Base-by-base conservation (phyloP, 1,140 invertebrate genomes). In the Megalonaias nervosa region DNA sequence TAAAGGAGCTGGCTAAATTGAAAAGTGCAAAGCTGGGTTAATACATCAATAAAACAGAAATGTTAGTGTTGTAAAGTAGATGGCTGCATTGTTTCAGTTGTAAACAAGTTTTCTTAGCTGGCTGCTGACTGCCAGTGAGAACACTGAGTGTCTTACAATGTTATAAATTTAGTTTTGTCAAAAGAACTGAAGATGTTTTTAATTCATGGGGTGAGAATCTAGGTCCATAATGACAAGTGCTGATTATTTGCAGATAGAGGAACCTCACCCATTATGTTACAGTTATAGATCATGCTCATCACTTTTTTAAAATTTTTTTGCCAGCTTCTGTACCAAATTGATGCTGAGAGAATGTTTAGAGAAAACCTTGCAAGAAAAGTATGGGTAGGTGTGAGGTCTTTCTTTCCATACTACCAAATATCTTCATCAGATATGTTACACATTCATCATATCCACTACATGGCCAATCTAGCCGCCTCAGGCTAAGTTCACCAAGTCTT, bases 341-440 rank as follows among this genome's bases (percentile, higher is more conserved):
- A 95, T 86, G 91, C 95, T 58, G 92, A 93, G 58, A 91, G 93
- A 71, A 89, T 93, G 66, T 90, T 94, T 65, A 92, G 92, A 56
- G 94, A 94, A 81, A 89, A 92, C 19, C 93, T 94, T 71, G 92
- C 93, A 74, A 89, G 91, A 79, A 91, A 92, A 82, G 86, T 94
- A 71, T 94, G 93, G 93, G 93, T 94, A 91, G 90, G 89, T 82
- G 23, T 64, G 59, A 48, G 12, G 17, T 57, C 11, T 58, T 23
- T 65, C 21, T 38, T 56, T 68, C 48, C 23, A 69, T 19, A 48
- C 2, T 48, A 9, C 38, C 11, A 48, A 48, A 48, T 48, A 9
- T 48, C 38, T 48, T 48, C 38, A 48, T 48, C 0, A 48, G 11
- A 48, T 48, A 48, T 11, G 38, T 48, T 48, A 48, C 38, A 48